Base-by-base conservation (phyloP, 2,113 vertebrate species). In the Nasalis larvatus region DNA sequence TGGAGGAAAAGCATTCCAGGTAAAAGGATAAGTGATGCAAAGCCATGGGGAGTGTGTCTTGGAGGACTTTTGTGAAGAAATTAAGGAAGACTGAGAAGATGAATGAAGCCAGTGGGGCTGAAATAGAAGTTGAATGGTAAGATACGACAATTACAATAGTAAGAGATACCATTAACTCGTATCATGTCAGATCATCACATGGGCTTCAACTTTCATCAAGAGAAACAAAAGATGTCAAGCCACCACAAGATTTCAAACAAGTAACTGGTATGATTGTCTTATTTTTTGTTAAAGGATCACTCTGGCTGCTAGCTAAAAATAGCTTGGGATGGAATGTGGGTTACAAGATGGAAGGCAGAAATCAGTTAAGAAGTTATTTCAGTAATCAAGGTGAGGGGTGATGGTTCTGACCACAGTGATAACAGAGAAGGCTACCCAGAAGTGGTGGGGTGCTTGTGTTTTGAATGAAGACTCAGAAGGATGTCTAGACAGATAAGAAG, bases 391-490 rank as follows among this genome's bases (percentile, higher is more conserved):
- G 66, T 0, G 8, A 90, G 35, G 4, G 14, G 35, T 37, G 4
- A 27, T 0, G 47, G 11, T 23, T 27, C 40, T 42, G 56, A 56
- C 2, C 49, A 45, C 5, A 73, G 47, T 25, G 52, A 32, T 3
- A 25, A 7, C 47, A 74, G 45, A 45, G 42, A n/a, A 21, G 13
- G 13, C 10, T n/a, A 6, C 27, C 23, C 5, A 47, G 45, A 66
- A 56, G 60, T 17, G 0, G 2, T 1, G 14, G 6, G 14, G 10
- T 27, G 27, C 27, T 37, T 32, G 54, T 10, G 2, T 30, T 54
- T 69, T 54, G 40, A 52, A 49, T 21, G 18, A 30, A 86, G 37
- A 40, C 4, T 35, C 56, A 63, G 21, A 6, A 58, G 2, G 17
- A 71, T 4, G 4, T 6, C 8, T 16, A 3, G 6, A 20, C 14